Evolutionary conservation across 2,113 vertebrate genomes (phyloP).

Genomic region (Porphyrio hochstetteri): DNA sequence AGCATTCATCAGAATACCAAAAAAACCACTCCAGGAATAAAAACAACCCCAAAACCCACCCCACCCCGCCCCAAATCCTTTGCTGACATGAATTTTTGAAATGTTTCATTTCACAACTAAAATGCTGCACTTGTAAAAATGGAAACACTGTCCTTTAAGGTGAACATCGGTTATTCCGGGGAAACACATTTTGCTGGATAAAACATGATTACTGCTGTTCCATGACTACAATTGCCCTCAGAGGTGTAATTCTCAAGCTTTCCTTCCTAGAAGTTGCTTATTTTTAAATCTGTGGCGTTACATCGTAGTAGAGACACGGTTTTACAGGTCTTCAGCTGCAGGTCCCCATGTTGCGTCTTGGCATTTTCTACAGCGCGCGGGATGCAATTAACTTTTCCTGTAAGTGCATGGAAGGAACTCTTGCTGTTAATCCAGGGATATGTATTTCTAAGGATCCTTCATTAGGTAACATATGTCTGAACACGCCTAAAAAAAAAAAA

Average conservation of each 20-base stretch:
- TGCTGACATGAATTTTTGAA: not conserved
- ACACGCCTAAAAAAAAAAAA: conserved; percentile 34
- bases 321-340: conserved; percentile 23
- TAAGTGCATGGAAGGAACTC: conserved; percentile 37
- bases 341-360: conserved; percentile 14
- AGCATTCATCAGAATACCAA: not conserved
- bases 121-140: not conserved
- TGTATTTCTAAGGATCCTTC: not conserved
- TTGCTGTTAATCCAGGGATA: conserved; percentile 5
- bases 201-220: conserved; percentile 10
- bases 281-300: conserved; percentile 47
- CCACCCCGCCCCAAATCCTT: not conserved
- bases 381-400: conserved; percentile 56
- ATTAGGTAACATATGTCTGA: conserved; percentile 2
- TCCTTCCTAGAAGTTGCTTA: conserved; percentile 37
- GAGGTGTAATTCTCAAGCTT: conserved; percentile 2
- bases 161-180: not conserved
- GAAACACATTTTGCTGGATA: not conserved
- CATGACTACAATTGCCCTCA: not conserved
- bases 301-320: not conserved
- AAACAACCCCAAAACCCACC: not conserved
- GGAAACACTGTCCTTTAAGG: not conserved
- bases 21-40: too few relatives aligned
- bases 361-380: not conserved
- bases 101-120: not conserved